phyloP scores from a whole-genome alignment of 1,140 invertebrate genomes.

The Phortica variegata region DNA sequence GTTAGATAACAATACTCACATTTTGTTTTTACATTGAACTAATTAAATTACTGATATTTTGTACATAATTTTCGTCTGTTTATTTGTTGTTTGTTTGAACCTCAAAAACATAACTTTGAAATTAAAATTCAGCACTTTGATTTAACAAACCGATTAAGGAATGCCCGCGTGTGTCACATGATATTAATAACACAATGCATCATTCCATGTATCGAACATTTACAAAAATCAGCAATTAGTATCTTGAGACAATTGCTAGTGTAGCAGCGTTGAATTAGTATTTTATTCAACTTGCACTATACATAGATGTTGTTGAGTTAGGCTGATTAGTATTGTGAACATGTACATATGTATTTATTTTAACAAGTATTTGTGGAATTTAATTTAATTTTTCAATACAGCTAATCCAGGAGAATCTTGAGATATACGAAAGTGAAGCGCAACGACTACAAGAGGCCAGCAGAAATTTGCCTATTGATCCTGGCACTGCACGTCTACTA shows the following conservation, averaged over 20 bases:
- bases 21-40: too few relatives aligned
- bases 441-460: conserved; percentile 35
- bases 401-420: conserved; percentile 54
- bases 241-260: conserved; percentile 9
- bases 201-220: conserved; percentile 50
- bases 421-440: conserved; percentile 46
- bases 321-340: conserved; percentile 2
- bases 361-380: conserved; percentile 4
- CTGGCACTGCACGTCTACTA: conserved; percentile 39
- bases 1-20: conserved; percentile 26
- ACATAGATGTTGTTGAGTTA: conserved; percentile 17
- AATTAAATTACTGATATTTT: too few relatives aligned
- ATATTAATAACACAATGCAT: conserved; percentile 48
- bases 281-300: conserved; percentile 19
- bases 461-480: conserved; percentile 41
- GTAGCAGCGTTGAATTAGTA: conserved; percentile 8
- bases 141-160: conserved; percentile 40
- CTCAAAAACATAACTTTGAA: too few relatives aligned
- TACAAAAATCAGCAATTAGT: conserved; percentile 6
- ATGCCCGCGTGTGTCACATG: conserved; percentile 48
- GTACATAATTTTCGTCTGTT: conserved; percentile 20
- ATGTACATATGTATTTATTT: conserved; percentile 7
- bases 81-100: too few relatives aligned
- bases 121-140: conserved; percentile 7
- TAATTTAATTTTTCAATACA: conserved; percentile 16